These are phyloP conservation scores for Channa striata DNA, from an alignment of 2,797 vertebrate genomes.

Conservation along the genomic window DNA sequence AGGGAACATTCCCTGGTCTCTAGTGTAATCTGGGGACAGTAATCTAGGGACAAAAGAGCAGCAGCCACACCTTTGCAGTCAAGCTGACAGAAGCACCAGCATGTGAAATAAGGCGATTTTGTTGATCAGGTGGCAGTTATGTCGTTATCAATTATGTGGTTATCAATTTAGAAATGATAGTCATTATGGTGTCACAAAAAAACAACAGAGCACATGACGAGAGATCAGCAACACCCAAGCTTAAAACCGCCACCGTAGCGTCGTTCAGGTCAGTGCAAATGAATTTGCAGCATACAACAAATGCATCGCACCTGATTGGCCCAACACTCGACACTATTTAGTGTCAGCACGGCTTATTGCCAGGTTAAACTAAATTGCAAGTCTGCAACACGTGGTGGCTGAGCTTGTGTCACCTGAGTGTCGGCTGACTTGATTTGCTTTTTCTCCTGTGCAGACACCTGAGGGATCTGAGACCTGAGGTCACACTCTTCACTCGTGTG, in stretches of 20 bases:
- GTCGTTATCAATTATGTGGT: conserved; percentile 5
- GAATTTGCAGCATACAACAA: conserved; percentile 19
- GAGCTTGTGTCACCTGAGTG: background rate
- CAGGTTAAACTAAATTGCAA: conserved; percentile 8
- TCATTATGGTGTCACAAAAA: background rate
- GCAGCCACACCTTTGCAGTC: conserved; percentile 15
- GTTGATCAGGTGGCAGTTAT: conserved; percentile 25
- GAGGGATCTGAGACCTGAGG: conserved; percentile 4
- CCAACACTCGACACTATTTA: conserved; percentile 21
- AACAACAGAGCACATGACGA: conserved; percentile 15
- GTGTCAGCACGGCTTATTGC: conserved; percentile 5
- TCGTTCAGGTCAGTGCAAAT: conserved; percentile 11
- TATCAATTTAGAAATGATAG: conserved; percentile 22
- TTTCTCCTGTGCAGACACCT: background rate
- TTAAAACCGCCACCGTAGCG: conserved; percentile 4
- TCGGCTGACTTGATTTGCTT: background rate
- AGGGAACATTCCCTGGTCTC: conserved; percentile 35
- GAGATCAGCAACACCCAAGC: background rate
- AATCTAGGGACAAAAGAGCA: conserved; percentile 37
- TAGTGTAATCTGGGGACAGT: conserved; percentile 43
- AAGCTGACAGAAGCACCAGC: conserved; percentile 1
- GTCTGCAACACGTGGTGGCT: background rate
- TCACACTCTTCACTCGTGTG: conserved; percentile 3
- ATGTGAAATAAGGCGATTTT: conserved; percentile 14
- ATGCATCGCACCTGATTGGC: conserved; percentile 5